phyloP scores from a whole-genome alignment of 2,888 invertebrate species.

The Timema cristinae region DNA sequence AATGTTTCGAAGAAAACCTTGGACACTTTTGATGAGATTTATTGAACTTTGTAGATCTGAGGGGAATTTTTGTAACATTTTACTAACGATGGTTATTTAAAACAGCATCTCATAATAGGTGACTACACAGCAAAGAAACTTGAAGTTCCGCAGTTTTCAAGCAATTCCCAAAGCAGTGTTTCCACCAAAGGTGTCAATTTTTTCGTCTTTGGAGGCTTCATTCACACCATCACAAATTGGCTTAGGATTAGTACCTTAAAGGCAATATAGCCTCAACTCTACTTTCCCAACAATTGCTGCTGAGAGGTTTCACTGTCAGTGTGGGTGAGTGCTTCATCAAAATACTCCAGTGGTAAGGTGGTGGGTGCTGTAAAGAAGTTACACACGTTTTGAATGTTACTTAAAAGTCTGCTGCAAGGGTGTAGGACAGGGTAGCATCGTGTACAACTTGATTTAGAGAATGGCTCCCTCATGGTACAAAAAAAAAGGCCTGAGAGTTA shows the following conservation, averaged over 20 bases:
- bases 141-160: background rate
- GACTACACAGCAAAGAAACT: background rate
- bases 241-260: background rate
- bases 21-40: too few species aligned
- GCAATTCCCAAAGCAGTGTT: background rate
- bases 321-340: constrained; percentile 3
- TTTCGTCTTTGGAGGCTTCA: background rate
- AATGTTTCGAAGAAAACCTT: too few species aligned
- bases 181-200: background rate
- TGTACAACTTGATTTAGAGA: background rate
- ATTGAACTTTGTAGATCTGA: too few species aligned
- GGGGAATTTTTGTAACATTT: background rate
- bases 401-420: background rate
- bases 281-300: background rate
- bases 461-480: background rate
- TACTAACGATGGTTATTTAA: constrained; percentile 9
- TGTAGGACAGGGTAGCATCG: background rate
- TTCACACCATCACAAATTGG: background rate
- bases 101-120: constrained; percentile 15
- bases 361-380: background rate
- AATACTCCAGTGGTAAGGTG: background rate
- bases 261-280: background rate
- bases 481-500: background rate
- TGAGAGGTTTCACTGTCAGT: background rate
- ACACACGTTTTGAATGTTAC: background rate